phyloP scores from a whole-genome alignment of 2,888 invertebrate genomes.

The Idaea aversata region DNA sequence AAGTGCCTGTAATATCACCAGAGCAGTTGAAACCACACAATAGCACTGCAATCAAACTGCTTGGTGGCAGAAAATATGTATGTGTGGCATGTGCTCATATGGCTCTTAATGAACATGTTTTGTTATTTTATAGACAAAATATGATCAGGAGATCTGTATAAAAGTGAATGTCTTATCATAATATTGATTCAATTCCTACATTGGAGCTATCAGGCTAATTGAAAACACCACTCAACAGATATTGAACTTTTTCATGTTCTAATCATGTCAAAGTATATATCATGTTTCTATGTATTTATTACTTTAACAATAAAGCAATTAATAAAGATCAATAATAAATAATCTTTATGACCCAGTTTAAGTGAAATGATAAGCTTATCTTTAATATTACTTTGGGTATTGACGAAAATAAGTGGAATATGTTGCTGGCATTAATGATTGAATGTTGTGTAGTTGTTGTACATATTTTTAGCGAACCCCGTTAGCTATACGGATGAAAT shows the following conservation, averaged over 20 bases:
- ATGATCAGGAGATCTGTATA: no score
- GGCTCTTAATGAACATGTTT: no score
- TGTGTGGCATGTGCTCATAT: no score
- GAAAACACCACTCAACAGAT: not conserved
- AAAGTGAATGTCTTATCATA: no score
- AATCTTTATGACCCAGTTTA: not conserved
- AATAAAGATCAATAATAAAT: not conserved
- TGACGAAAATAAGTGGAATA: not conserved
- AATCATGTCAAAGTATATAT: no score
- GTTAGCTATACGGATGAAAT: not conserved
- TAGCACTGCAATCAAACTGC: no score
- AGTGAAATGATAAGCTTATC: constrained; percentile 1
- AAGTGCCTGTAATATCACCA: no score
- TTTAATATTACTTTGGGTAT: not conserved
- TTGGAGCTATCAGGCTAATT: not conserved
- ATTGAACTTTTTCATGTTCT: no score
- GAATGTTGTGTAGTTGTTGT: not conserved
- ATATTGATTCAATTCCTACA: not conserved
- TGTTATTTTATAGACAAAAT: no score
- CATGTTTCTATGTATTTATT: not conserved
- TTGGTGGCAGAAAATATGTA: no score
- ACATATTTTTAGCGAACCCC: not conserved
- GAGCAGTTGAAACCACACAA: no score
- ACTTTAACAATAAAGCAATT: not conserved
- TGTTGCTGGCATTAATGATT: not conserved